phyloP scores from a whole-genome alignment of 2,888 invertebrate species.

The Chelonus formosanus region DNA sequence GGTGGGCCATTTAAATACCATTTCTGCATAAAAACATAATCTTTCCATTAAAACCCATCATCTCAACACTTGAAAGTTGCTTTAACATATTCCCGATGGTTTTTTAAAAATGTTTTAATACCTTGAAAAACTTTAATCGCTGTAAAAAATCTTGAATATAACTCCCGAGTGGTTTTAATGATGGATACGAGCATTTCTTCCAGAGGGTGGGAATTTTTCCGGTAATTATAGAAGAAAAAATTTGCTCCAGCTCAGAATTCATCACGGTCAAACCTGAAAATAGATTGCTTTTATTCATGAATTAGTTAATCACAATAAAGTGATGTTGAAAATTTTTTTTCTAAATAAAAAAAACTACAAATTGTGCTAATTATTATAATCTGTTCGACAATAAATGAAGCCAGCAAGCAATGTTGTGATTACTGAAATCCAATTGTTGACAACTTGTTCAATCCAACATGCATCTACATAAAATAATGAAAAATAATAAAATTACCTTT shows the following conservation, averaged over 20 bases:
- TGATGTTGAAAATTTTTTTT: no score
- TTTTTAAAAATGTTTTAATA: conserved; percentile 53
- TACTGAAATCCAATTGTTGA: no score
- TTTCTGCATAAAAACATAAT: conserved; percentile 65
- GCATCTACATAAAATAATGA: conserved; percentile 24
- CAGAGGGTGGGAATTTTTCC: conserved; percentile 86
- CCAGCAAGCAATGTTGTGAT: no score
- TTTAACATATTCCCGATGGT: no score
- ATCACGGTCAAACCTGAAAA: conserved; percentile 83
- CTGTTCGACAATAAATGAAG: no score
- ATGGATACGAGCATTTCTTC: conserved; percentile 89
- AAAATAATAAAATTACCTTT: conserved; percentile 72
- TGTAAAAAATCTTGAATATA: conserved; percentile 86
- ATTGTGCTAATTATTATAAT: no score
- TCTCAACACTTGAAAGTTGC: background rate
- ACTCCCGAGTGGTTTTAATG: conserved; percentile 88
- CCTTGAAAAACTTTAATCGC: conserved; percentile 86
- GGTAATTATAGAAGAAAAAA: conserved; percentile 83
- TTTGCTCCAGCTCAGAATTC: conserved; percentile 85
- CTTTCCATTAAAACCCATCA: no score
- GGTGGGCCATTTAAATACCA: conserved; percentile 90
- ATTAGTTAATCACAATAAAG: no score
- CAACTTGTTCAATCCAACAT: background rate
- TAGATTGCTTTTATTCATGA: background rate
- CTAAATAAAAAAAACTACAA: no score